Conservation (phyloP, 2,797 vertebrate genomes). For the Hyperoplus immaculatus region DNA sequence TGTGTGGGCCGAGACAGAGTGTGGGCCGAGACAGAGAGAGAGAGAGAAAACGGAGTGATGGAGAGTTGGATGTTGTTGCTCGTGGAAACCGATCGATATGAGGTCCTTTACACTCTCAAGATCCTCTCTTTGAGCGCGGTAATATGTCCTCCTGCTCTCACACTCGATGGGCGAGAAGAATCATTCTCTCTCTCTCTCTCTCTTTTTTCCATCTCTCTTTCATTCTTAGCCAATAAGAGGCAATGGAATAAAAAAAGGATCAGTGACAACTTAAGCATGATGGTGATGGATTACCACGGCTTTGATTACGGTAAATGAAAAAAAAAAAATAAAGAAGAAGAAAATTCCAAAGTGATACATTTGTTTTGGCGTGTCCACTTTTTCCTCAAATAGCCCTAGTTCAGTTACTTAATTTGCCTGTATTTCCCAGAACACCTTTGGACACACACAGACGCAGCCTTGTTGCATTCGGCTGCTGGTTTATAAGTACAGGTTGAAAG, state of each 20-base stretch:
- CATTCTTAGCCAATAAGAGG: conserved; percentile 20
- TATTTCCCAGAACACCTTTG: background rate
- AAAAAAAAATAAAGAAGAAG: too few species aligned
- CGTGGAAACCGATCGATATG: conserved; percentile 59
- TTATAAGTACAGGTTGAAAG: conserved; percentile 8
- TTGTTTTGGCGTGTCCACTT: background rate
- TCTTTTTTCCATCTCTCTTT: conserved; percentile 5
- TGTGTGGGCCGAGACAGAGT: conserved; percentile 49
- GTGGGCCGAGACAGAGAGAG: conserved; percentile 15
- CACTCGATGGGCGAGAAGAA: conserved; percentile 24
- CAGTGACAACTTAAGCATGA: too few species aligned
- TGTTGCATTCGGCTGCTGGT: conserved; percentile 27
- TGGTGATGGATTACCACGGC: conserved; percentile 1
- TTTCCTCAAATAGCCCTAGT: background rate
- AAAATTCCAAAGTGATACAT: background rate
- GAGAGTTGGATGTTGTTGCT: conserved; percentile 45
- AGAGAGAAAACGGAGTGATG: conserved; percentile 35
- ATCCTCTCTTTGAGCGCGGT: conserved; percentile 56
- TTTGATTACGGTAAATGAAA: background rate
- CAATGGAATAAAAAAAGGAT: conserved; percentile 19
- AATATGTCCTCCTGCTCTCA: conserved; percentile 32
- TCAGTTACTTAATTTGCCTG: background rate
- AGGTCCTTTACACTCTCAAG: conserved; percentile 61
- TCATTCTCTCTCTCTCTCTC: background rate
- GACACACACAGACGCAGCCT: background rate